A percentile compares a stretch with the other conserved stretches of the same genome.
These are phyloP conservation scores for Euschistus heros DNA, from an alignment of 1,140 invertebrate genomes.

Conservation along the genomic window DNA sequence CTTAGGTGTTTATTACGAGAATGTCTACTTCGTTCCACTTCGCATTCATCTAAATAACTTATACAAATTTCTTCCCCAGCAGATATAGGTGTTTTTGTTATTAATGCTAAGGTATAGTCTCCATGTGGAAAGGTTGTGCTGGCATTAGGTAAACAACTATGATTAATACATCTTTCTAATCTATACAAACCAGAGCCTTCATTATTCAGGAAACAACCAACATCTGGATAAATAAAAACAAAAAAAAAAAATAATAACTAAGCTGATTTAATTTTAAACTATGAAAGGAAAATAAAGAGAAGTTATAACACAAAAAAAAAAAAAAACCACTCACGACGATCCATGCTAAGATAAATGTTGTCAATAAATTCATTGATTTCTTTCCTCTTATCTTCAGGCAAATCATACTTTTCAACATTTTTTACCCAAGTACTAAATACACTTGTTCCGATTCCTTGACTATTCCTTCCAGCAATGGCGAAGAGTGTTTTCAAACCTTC, in stretches of 20 bases:
- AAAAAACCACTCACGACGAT: slow-evolving; percentile 50
- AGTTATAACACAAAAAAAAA: slow-evolving; percentile 16
- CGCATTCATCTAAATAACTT: slow-evolving; percentile 82
- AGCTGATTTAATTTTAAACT: not conserved
- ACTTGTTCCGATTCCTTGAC: slow-evolving; percentile 88
- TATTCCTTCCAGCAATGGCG: slow-evolving; percentile 83
- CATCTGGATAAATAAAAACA: slow-evolving; percentile 43
- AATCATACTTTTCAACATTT: slow-evolving; percentile 53
- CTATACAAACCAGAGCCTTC: slow-evolving; percentile 85
- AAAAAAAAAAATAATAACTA: not conserved
- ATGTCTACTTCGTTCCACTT: slow-evolving; percentile 65
- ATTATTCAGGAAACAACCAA: slow-evolving; percentile 80
- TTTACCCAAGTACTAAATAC: slow-evolving; percentile 76
- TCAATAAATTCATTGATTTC: slow-evolving; percentile 67
- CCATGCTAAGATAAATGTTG: slow-evolving; percentile 69
- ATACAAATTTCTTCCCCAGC: slow-evolving; percentile 82
- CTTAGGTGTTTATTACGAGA: slow-evolving; percentile 63
- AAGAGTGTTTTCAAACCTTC: slow-evolving; percentile 79
- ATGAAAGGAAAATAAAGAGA: not conserved
- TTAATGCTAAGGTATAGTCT: slow-evolving; percentile 65
- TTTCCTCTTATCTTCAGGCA: slow-evolving; percentile 53
- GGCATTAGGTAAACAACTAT: slow-evolving; percentile 86
- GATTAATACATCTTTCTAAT: slow-evolving; percentile 79
- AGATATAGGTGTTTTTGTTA: slow-evolving; percentile 61
- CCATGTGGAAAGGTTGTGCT: slow-evolving; percentile 74